Base-by-base conservation (phyloP, 1,140 invertebrate genomes). In the Zaprionus taronus region DNA sequence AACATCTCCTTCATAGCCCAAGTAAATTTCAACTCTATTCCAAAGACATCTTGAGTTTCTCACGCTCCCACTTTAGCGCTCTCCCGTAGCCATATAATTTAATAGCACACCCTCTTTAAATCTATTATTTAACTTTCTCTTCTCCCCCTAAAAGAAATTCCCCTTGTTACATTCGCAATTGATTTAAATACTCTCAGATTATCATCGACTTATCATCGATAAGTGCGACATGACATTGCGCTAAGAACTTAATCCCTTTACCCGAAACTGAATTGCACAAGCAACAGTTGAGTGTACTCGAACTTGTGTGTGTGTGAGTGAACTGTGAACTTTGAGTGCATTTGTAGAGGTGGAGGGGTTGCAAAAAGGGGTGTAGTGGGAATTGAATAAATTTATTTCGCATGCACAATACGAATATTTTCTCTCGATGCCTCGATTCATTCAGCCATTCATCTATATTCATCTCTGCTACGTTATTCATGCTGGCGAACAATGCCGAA, bases 401-500 rank as follows among this genome's bases (percentile, higher is more conserved):
- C 28, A 63, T 49, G 44, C 55, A 20, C 55, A 47, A 68, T 17
- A 34, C 17, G 67, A 38, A 31, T 67, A 41, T 67, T 57, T 44
- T n/a, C 41, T n/a, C 41, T 9, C 24, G 41, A 55, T 66, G 34
- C 17, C 31, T 51, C 26, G 15, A 26, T 60, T 17, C 57, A 24
- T 26, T 26, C 58, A 47, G 20, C 28, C 24, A 26, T 28, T 28
- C 60, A 62, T 62, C 24, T 38, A n/a, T 61, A 62, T 64, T 64
- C 15, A 64, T 64, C 31, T 64, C 31, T 51, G 36, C 17, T 31
- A 26, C 22, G 38, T 36, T 65, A 72, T 71, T 57, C 62, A 71
- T 61, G 51, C 60, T 56, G 36, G 63, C 22, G 62, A 77, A 74
- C 74, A 76, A 79, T 79, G 65, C 51, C 80, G 65, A 86, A 83